Base-by-base conservation (phyloP, 2,888 invertebrate species). In the Taphrorychus bicolor region DNA sequence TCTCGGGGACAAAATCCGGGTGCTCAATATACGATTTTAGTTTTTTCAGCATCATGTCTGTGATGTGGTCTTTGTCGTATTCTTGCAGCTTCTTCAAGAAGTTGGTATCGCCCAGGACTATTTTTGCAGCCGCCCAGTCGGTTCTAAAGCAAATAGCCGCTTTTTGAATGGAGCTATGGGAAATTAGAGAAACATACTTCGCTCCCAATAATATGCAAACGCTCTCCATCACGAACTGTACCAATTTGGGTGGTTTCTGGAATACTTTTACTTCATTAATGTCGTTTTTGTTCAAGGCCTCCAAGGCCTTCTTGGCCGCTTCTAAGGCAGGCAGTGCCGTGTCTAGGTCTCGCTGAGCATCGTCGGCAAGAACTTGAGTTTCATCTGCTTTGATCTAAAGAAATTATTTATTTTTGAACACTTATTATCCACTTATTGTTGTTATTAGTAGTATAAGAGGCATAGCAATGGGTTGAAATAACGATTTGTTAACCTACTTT, bases 141-240 rank as follows among this genome's bases (percentile, higher is more conserved):
- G 92, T 89, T 78, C 94, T 95, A 75, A 32, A 82, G 76, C 32
- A 11, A 49, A 24, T 23, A 23, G 18, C 14, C 9, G 18, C 14
- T 32, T 52, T 40, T 19, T 41, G n/a, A 11, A 14, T 24, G 49
- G 9, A 17, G 19, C 24, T 24, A 24, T 16, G 24, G 16, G n/a
- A 18, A 54, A 11, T 19, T 23, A 54, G 14, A n/a, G n/a, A 22
- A 24, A 16, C 69, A 83, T 81, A 94, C 94, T 95, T 95, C 65
- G 88, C 86, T 2, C 90, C 91, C 5, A 96, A 82, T 0, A 97
- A 84, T 69, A 95, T 87, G 81, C 94, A 94, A 7, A 97, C 92
- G 5, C 95, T 91, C 81, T 97, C 96, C 94, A 97, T 94, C 2
- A 95, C 95, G 73, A 93, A 93, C 70, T 89, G 88, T 4, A 97